A percentile compares a stretch with the other conserved stretches of the same genome.
These are phyloP conservation scores for Alaudala cheleensis DNA, from an alignment of 2,113 vertebrate genomes.

Conservation along the genomic window DNA sequence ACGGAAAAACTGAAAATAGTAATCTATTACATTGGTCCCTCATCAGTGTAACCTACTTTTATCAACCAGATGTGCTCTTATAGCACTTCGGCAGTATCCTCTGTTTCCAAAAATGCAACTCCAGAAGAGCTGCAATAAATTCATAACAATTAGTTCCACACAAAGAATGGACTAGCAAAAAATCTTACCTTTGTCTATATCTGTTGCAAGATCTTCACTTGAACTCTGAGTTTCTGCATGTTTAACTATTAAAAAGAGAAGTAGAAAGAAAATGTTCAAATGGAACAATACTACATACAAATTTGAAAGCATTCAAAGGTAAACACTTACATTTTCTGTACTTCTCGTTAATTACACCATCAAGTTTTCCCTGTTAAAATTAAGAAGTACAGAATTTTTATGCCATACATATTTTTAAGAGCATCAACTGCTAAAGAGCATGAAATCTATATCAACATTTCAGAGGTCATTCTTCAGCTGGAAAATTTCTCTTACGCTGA, in stretches of 20 bases:
- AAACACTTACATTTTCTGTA: slow-evolving; percentile 78
- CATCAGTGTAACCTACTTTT: not conserved
- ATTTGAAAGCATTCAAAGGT: not conserved
- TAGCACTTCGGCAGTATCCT: not conserved
- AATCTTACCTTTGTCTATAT: slow-evolving; percentile 87
- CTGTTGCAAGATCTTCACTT: slow-evolving; percentile 57
- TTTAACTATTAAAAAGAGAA: slow-evolving; percentile 71
- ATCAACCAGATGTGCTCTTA: not conserved
- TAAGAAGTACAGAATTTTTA: not conserved
- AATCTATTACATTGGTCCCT: not conserved
- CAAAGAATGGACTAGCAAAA: not conserved
- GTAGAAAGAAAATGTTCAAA: not conserved
- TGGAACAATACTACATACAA: not conserved
- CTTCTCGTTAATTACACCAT: slow-evolving; percentile 69
- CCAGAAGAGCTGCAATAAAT: not conserved
- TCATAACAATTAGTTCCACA: not conserved
- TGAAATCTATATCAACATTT: not conserved
- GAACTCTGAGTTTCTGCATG: slow-evolving; percentile 81
- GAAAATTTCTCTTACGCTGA: not conserved
- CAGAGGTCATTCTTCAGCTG: not conserved
- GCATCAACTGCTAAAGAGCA: not conserved
- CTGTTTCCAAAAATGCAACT: not conserved
- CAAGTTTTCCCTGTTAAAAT: slow-evolving; percentile 79
- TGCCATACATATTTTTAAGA: not conserved
- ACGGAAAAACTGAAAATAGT: not conserved